These are phyloP conservation scores for Pachyuromys duprasi DNA, from an alignment of 2,797 vertebrate species.

Conservation along the genomic window DNA sequence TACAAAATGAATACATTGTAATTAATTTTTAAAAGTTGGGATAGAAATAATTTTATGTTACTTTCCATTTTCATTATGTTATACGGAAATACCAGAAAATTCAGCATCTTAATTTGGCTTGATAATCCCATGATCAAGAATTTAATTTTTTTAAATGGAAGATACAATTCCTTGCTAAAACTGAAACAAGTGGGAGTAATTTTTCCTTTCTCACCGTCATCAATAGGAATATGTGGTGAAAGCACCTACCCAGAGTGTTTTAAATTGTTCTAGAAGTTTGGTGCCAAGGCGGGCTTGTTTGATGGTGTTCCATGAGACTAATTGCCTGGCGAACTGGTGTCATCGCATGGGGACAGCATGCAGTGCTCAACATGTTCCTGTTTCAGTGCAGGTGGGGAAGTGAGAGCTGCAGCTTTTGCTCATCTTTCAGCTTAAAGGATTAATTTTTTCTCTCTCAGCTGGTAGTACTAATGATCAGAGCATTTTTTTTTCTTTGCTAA, in stretches of 20 bases:
- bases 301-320: background rate
- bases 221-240: background rate
- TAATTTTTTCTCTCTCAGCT: background rate
- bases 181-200: background rate
- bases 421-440: slow-evolving; percentile 39
- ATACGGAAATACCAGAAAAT: background rate
- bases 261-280: background rate
- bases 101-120: background rate
- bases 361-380: no score
- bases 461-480: slow-evolving; percentile 46
- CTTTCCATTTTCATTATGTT: background rate
- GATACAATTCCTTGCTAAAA: background rate
- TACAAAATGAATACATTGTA: no score
- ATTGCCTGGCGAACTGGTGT: background rate
- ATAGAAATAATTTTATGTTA: background rate
- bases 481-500: background rate
- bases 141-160: background rate
- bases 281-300: background rate
- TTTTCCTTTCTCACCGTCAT: background rate
- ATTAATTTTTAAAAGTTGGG: background rate
- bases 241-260: background rate
- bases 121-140: background rate
- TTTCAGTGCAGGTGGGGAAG: background rate
- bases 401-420: background rate
- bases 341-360: background rate